Evolutionary conservation across 2,113 vertebrate genomes (phyloP).

Genomic region (Blennius ocellaris): DNA sequence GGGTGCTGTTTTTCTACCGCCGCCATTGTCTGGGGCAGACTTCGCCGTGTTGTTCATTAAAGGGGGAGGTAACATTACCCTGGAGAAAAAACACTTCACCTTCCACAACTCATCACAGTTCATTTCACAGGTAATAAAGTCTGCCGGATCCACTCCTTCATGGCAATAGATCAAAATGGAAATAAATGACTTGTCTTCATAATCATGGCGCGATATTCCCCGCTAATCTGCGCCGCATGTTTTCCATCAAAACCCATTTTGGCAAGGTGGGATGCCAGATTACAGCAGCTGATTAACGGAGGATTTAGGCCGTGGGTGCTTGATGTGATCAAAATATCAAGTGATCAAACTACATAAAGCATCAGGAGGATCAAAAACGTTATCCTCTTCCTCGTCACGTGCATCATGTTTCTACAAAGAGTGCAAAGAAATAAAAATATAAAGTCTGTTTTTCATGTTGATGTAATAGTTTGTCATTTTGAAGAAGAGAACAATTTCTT

Average conservation of each 20-base stretch:
- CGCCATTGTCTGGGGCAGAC: constrained; percentile 30
- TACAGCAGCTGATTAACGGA: constrained; percentile 28
- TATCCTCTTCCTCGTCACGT: background rate
- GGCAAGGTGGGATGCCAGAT: constrained; percentile 16
- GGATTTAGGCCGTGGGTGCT: background rate
- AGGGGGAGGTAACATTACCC: constrained; percentile 47
- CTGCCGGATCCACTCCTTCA: constrained; percentile 46
- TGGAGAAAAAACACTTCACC: constrained; percentile 29
- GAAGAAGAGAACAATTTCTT: too few relatives aligned
- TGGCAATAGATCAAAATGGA: constrained; percentile 68
- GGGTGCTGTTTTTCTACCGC: background rate
- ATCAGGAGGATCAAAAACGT: background rate
- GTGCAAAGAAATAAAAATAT: too few relatives aligned
- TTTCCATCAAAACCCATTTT: constrained; percentile 47
- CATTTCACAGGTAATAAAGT: constrained; percentile 75
- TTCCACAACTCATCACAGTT: constrained; percentile 72
- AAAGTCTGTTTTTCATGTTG: too few relatives aligned
- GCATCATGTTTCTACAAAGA: too few relatives aligned
- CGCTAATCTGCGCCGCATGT: constrained; percentile 25
- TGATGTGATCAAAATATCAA: constrained; percentile 16
- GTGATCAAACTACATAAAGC: background rate
- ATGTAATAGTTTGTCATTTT: too few relatives aligned
- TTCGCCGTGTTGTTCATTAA: constrained; percentile 54
- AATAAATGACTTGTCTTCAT: constrained; percentile 51
- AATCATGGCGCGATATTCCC: constrained; percentile 49